Percentiles rank a stretch among this genome's conserved stretches.
Conservation (phyloP, 2,113 vertebrate genomes). For the Tapirus terrestris region DNA sequence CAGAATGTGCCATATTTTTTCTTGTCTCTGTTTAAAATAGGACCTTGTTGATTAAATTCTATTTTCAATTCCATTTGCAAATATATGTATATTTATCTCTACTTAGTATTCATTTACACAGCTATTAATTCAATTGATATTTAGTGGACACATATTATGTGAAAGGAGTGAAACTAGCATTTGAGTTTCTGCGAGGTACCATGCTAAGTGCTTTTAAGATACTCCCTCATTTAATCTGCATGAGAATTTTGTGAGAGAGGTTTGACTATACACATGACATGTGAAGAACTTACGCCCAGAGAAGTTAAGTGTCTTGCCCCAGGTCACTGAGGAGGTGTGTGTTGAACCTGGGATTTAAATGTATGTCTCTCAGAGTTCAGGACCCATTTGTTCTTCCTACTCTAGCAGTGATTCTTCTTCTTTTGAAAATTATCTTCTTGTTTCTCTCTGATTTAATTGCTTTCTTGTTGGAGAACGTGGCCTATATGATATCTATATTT, state of each 20-base stretch:
- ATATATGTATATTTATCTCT: slow-evolving; percentile 9
- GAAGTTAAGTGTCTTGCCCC: neutral
- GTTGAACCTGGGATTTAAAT: neutral
- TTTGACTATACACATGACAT: neutral
- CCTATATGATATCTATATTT: neutral
- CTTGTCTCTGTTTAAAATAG: slow-evolving; percentile 49
- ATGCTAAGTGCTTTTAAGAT: neutral
- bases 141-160: neutral
- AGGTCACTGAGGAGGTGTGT: neutral
- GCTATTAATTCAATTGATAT: neutral
- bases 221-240: neutral
- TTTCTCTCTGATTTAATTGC: neutral
- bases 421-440: neutral
- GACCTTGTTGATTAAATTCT: slow-evolving; percentile 32
- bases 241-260: neutral
- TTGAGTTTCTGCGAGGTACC: neutral
- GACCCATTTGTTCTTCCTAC: neutral
- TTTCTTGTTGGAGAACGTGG: neutral
- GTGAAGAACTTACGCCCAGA: neutral
- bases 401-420: neutral
- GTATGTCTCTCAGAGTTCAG: neutral
- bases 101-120: neutral
- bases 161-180: neutral
- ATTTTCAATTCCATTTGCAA: slow-evolving; percentile 22
- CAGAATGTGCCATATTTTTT: slow-evolving; percentile 30